Evolutionary conservation across 2,797 vertebrate genomes (phyloP).

Genomic region (Chelon auratus): DNA sequence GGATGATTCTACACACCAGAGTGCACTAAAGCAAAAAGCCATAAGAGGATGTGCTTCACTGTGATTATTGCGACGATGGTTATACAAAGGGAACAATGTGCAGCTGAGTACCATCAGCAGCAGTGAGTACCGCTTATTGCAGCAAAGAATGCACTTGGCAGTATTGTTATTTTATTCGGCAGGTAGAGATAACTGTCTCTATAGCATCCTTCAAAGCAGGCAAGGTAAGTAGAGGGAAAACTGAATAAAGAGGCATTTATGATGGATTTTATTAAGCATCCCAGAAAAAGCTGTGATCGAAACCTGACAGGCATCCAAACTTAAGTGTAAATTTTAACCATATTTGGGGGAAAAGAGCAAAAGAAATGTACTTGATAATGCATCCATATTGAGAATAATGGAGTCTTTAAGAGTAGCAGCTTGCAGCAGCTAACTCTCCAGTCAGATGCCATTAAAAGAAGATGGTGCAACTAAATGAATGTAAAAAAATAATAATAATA

Average conservation of each 20-base stretch:
- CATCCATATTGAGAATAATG: background rate
- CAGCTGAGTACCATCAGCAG: conserved; percentile 48
- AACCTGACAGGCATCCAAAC: no score
- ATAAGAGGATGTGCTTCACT: conserved; percentile 58
- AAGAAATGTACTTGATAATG: background rate
- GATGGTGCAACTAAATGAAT: background rate
- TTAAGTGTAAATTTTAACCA: background rate
- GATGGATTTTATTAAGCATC: background rate
- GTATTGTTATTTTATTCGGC: conserved; percentile 31
- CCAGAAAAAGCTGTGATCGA: no score
- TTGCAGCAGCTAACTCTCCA: background rate
- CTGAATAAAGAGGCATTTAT: background rate
- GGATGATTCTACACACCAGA: conserved; percentile 52
- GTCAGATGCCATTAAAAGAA: background rate
- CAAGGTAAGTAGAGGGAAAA: background rate
- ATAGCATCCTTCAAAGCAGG: conserved; percentile 24
- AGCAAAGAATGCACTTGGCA: conserved; percentile 43
- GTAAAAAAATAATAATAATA: no score
- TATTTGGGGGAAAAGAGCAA: background rate
- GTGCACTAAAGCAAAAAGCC: conserved; percentile 41
- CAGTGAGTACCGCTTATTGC: conserved; percentile 38
- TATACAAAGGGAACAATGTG: conserved; percentile 57
- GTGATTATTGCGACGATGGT: conserved; percentile 36
- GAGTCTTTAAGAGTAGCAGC: background rate
- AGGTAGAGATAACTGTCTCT: conserved; percentile 19